phyloP scores from a whole-genome alignment of 1,140 invertebrate species.

The Gyrodactylus bullatarudis region DNA sequence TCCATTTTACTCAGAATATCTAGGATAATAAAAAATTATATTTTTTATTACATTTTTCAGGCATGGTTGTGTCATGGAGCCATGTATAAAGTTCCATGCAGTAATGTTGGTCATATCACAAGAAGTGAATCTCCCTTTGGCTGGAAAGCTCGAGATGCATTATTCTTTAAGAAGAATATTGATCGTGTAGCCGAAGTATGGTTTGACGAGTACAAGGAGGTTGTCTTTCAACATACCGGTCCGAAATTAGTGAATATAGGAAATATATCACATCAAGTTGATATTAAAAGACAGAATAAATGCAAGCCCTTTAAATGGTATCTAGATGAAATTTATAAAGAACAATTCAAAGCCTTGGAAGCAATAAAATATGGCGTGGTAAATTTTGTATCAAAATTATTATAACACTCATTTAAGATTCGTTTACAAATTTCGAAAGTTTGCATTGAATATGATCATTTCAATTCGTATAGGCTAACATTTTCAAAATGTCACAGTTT shows the following conservation, averaged over 20 bases:
- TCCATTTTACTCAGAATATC: too few species aligned
- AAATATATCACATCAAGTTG: not conserved
- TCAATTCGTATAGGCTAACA: too few species aligned
- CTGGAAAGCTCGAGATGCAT: not conserved
- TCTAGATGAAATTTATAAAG: too few species aligned
- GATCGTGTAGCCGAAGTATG: not conserved
- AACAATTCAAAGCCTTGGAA: too few species aligned
- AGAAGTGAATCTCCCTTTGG: not conserved
- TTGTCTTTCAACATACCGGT: not conserved
- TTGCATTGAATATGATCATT: too few species aligned
- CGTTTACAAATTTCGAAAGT: too few species aligned
- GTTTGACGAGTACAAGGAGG: not conserved
- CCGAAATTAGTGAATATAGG: not conserved
- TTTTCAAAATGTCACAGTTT: too few species aligned
- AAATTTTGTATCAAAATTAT: too few species aligned
- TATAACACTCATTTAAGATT: too few species aligned
- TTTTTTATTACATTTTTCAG: not conserved
- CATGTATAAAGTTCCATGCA: not conserved
- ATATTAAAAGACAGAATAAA: not conserved
- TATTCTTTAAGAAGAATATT: not conserved
- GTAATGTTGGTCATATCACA: not conserved
- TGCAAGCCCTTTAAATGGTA: not conserved
- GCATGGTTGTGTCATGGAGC: not conserved
- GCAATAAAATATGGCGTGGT: too few species aligned
- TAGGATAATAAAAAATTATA: not conserved